Percentiles rank a stretch among this genome's conserved stretches.
These are phyloP conservation scores for Catocala sponsa DNA, from an alignment of 2,888 invertebrate species.

Conservation along the genomic window DNA sequence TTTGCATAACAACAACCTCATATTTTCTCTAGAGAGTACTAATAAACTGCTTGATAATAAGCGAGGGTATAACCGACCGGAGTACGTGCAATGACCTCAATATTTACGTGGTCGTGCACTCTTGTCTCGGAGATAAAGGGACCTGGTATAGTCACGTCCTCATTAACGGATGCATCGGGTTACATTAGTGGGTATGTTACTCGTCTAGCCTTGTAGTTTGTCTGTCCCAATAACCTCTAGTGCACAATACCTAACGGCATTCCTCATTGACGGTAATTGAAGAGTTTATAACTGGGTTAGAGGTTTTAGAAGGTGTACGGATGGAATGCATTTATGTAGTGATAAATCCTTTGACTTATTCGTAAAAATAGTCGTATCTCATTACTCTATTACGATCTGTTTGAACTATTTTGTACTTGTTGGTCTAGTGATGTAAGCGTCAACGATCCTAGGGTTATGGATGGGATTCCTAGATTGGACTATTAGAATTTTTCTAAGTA, in stretches of 20 bases:
- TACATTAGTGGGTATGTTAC: conserved; percentile 48
- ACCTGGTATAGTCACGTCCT: conserved; percentile 75
- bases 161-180: conserved; percentile 75
- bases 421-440: too few species aligned
- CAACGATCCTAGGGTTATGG: too few species aligned
- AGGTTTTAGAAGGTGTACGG: background rate
- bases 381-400: too few species aligned
- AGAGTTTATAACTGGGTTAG: conserved; percentile 8
- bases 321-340: background rate
- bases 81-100: conserved; percentile 44
- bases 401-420: too few species aligned
- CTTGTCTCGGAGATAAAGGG: conserved; percentile 51
- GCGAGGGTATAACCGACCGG: conserved; percentile 8
- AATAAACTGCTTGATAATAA: conserved; percentile 10
- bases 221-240: conserved; percentile 41
- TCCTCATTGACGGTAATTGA: conserved; percentile 34
- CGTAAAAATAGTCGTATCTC: too few species aligned
- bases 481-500: too few species aligned
- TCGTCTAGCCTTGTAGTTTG: conserved; percentile 47
- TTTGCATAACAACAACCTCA: background rate
- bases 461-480: too few species aligned
- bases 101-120: conserved; percentile 42
- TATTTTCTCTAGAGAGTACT: background rate
- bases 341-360: background rate
- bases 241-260: conserved; percentile 42